Percentiles rank a stretch among this genome's conserved stretches.
phyloP scores from a whole-genome alignment of 2,888 invertebrate species.

The Ornithoptera priamus region DNA sequence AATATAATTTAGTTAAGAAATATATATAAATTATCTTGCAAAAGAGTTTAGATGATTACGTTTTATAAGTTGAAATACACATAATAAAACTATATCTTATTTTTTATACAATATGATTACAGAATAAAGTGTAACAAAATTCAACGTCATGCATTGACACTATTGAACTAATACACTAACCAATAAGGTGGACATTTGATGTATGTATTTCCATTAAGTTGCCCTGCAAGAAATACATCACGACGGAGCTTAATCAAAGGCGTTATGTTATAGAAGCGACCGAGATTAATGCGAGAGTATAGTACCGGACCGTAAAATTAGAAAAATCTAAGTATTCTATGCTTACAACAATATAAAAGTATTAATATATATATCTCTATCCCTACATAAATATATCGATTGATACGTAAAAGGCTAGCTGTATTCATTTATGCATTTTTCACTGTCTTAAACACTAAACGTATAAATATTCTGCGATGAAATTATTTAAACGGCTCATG shows the following conservation, averaged over 20 bases:
- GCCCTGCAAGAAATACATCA: conserved; percentile 77
- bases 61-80: not conserved
- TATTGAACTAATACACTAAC: conserved; percentile 71
- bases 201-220: conserved; percentile 77
- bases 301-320: conserved; percentile 17
- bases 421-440: too few relatives aligned
- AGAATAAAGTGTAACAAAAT: conserved; percentile 53
- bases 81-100: not conserved
- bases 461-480: too few relatives aligned
- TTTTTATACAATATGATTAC: conserved; percentile 21
- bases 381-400: too few relatives aligned
- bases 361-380: too few relatives aligned
- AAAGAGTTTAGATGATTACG: too few relatives aligned
- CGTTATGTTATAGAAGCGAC: conserved; percentile 64
- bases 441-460: too few relatives aligned
- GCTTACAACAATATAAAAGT: too few relatives aligned
- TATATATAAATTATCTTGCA: too few relatives aligned
- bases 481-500: too few relatives aligned
- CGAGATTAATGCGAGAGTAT: conserved; percentile 73
- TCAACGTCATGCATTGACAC: conserved; percentile 58
- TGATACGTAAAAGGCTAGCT: too few relatives aligned
- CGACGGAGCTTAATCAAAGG: conserved; percentile 74
- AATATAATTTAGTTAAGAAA: too few relatives aligned
- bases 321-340: not conserved
- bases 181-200: conserved; percentile 78